These are phyloP conservation scores for Pseudorasbora parva DNA, from an alignment of 2,113 vertebrate species.

Conservation along the genomic window DNA sequence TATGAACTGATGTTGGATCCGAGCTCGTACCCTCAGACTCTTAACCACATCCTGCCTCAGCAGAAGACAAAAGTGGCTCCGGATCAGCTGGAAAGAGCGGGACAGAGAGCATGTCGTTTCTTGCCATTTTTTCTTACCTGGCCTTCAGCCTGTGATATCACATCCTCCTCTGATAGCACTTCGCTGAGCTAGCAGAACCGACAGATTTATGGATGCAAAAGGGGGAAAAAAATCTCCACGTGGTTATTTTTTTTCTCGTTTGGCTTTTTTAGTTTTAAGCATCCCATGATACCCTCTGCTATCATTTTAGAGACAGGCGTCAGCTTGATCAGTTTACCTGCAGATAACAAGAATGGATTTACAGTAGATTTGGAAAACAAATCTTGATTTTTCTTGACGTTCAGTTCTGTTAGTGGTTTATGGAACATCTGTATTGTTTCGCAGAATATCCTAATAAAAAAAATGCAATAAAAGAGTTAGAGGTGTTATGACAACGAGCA, in stretches of 20 bases:
- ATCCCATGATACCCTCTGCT: slow-evolving; percentile 14
- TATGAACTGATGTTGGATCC: slow-evolving; percentile 35
- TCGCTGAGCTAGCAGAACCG: slow-evolving; percentile 26
- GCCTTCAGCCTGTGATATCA: slow-evolving; percentile 45
- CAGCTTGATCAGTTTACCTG: neutral
- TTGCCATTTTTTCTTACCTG: neutral
- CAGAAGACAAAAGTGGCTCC: neutral
- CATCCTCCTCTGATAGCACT: slow-evolving; percentile 35
- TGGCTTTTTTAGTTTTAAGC: neutral
- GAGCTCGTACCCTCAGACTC: slow-evolving; percentile 7
- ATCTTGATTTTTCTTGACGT: neutral
- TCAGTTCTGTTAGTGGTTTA: neutral
- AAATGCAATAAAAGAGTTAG: neutral
- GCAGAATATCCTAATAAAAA: neutral
- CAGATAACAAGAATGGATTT: neutral
- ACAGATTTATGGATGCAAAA: slow-evolving; percentile 36
- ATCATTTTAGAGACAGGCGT: slow-evolving; percentile 23
- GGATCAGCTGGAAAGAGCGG: slow-evolving; percentile 21
- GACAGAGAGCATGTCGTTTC: neutral
- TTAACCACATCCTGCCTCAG: slow-evolving; percentile 29
- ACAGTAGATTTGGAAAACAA: slow-evolving; percentile 7
- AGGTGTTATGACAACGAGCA: neutral
- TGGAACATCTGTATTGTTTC: neutral
- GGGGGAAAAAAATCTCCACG: neutral
- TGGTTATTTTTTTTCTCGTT: neutral